Base-by-base conservation (phyloP, 2,888 invertebrate genomes). In the Diabrotica balteata region DNA sequence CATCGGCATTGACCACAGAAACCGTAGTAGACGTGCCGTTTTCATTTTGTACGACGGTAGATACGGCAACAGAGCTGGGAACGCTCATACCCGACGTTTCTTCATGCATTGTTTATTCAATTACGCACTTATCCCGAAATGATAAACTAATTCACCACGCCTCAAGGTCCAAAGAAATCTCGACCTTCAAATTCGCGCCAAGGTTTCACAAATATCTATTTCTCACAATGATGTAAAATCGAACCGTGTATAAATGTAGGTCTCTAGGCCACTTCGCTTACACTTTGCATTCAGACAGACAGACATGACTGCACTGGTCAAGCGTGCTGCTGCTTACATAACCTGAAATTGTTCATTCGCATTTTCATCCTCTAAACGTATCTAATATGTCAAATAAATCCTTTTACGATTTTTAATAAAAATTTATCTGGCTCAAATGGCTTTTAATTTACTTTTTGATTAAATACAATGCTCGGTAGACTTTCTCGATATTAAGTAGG, bases 261-360 rank as follows among this genome's bases (percentile, higher is more conserved):
- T 92, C 91, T 92, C 89, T 92, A 91, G 92, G 92, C 91, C 92
- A 92, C 91, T 91, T 90, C 90, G 90, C 91, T 90, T 91, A 90
- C 90, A 91, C 91, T 90, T 89, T 90, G 89, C 90, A 90, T 89
- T 89, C 87, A 88, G 88, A 89, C 88, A 88, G 89, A 89, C 89
- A 88, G 89, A 89, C 89, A 88, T 88, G 86, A 90, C 90, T 89
- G 84, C 86, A 68, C 85, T 86, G 88, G 86, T 90, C 90, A 90
- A 89, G 87, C 85, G 85, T 88, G 86, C 87, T 86, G 87, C 90
- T 86, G 85, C 86, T 84, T 86, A 88, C 88, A 88, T 86, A 88
- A 59, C 60, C 63, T 66, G 60, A 60, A 59, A 67, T 63, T 67
- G 43, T 54, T 52, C 59, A 51, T 55, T 59, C 11, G 59, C 32